Conservation (phyloP, 1,140 invertebrate genomes). For the Drusus annulatus region DNA sequence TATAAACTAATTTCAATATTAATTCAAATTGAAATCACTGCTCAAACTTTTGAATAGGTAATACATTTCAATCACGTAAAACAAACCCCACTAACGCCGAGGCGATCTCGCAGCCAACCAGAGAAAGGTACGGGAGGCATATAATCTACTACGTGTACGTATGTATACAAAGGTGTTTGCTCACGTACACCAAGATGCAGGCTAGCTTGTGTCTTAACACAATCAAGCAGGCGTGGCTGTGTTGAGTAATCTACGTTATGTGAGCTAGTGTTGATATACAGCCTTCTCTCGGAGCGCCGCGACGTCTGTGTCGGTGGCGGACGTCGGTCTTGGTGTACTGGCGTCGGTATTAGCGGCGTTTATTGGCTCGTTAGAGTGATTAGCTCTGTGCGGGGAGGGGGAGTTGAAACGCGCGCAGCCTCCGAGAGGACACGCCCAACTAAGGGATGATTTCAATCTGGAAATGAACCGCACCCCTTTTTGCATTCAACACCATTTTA, state of each 20-base stretch:
- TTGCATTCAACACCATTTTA: neutral
- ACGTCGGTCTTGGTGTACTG: slow-evolving; percentile 41
- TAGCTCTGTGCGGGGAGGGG: slow-evolving; percentile 40
- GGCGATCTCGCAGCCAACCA: slow-evolving; percentile 25
- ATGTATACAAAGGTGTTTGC: slow-evolving; percentile 2
- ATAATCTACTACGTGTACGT: slow-evolving; percentile 5
- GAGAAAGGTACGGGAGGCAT: slow-evolving; percentile 18
- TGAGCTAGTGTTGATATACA: neutral
- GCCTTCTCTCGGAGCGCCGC: slow-evolving; percentile 19
- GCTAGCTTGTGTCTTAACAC: slow-evolving; percentile 16
- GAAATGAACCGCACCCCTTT: slow-evolving; percentile 39
- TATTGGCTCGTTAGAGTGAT: slow-evolving; percentile 58
- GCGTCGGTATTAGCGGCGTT: slow-evolving; percentile 56
- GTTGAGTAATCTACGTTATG: neutral
- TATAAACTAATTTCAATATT: too few species aligned
- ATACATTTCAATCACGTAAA: slow-evolving; percentile 17
- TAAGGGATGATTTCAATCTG: slow-evolving; percentile 28
- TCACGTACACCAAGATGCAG: slow-evolving; percentile 14
- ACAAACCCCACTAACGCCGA: slow-evolving; percentile 20
- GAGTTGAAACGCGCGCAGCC: slow-evolving; percentile 46
- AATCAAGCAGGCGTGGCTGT: neutral
- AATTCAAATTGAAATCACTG: too few species aligned
- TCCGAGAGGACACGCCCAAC: slow-evolving; percentile 49
- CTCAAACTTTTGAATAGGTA: neutral
- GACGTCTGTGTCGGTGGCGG: neutral